Conservation (phyloP, 2,797 vertebrate genomes). For the Clarias pachynema region DNA sequence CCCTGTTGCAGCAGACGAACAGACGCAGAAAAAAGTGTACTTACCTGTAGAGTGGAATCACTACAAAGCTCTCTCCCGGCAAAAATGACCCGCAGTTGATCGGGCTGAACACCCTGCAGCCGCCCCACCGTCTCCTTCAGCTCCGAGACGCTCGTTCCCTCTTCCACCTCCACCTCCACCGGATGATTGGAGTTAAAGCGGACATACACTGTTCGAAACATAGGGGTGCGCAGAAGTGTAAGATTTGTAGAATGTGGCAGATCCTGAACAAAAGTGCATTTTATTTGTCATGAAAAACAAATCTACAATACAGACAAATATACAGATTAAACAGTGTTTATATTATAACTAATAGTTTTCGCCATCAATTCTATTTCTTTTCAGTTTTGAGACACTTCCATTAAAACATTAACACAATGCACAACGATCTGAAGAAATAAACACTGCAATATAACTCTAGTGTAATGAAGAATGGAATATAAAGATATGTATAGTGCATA, state of each 20-base stretch:
- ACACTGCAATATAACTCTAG: neutral
- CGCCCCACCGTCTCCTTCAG: constrained; percentile 86
- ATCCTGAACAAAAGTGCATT: too few relatives aligned
- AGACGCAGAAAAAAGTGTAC: neutral
- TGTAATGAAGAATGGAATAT: neutral
- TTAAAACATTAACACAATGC: neutral
- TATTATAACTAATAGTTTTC: neutral
- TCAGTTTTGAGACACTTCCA: too few relatives aligned
- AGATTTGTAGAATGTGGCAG: neutral
- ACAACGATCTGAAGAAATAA: neutral
- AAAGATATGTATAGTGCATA: neutral
- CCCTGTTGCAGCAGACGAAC: constrained; percentile 4
- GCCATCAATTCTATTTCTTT: neutral
- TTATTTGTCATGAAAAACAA: neutral
- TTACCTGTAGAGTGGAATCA: constrained; percentile 84
- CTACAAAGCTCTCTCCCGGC: constrained; percentile 85
- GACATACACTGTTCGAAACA: constrained; percentile 80
- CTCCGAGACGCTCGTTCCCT: constrained; percentile 76
- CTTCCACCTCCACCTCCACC: constrained; percentile 81
- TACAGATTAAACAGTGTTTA: too few relatives aligned
- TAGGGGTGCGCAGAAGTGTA: neutral
- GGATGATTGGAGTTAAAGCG: constrained; percentile 86
- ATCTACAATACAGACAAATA: neutral
- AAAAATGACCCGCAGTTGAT: constrained; percentile 85
- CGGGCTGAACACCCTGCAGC: constrained; percentile 82